Conservation (phyloP, 2,797 vertebrate species). For the Mus spretus region DNA sequence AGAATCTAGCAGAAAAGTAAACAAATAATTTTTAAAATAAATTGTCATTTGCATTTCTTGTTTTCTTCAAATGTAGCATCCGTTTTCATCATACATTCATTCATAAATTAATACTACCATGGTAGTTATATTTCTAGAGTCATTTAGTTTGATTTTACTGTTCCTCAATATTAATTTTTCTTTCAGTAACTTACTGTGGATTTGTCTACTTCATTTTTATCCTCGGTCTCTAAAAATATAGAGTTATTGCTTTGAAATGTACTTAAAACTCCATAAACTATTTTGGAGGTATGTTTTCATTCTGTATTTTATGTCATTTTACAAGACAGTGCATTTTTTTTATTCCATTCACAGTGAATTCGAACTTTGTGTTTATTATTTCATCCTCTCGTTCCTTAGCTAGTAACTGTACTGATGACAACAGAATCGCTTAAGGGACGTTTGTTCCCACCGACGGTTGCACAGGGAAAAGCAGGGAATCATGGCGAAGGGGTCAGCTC, state of each 20-base stretch:
- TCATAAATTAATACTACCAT: background rate
- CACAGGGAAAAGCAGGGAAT: background rate
- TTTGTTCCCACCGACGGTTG: background rate
- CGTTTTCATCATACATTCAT: background rate
- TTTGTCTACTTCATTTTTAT: background rate
- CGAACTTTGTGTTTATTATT: background rate
- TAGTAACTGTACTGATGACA: background rate
- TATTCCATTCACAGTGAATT: background rate
- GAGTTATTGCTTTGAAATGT: background rate
- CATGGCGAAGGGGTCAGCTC: rapidly evolving
- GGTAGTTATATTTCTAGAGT: background rate
- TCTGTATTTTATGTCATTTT: background rate
- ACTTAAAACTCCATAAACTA: background rate
- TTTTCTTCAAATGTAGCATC: background rate
- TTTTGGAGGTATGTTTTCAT: background rate
- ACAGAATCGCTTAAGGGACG: background rate
- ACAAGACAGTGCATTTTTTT: background rate
- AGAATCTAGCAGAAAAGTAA: constrained; percentile 50
- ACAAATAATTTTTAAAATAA: constrained; percentile 34
- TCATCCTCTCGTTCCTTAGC: background rate
- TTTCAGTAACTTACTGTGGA: background rate
- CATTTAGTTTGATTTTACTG: background rate
- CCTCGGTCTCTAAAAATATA: background rate
- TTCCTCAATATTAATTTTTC: constrained; percentile 7
- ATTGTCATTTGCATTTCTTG: background rate